Conservation (phyloP, 1,140 invertebrate species). For the Chionoecetes opilio region DNA sequence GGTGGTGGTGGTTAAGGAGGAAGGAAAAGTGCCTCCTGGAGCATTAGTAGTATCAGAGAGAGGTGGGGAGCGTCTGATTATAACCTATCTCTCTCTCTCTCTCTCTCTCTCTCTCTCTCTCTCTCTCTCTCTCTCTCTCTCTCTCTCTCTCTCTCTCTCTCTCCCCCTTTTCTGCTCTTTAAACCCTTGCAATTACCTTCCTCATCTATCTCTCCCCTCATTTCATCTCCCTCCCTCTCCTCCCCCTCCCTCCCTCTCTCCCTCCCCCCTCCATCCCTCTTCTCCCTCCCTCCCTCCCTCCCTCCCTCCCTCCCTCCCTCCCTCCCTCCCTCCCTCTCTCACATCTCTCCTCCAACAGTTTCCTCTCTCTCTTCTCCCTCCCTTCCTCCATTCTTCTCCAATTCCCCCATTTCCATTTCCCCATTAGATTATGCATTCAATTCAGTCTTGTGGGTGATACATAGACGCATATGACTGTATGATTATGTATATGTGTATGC, state of each 20-base stretch:
- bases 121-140: constrained; percentile 45
- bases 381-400: neutral
- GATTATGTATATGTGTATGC: too few species aligned
- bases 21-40: neutral
- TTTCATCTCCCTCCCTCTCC: neutral
- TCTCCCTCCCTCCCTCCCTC: neutral
- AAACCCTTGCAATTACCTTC: neutral
- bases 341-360: neutral
- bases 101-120: constrained; percentile 47
- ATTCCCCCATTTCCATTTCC: neutral
- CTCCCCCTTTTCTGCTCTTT: neutral
- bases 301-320: neutral
- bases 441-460: too few species aligned
- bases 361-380: neutral
- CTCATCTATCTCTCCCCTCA: neutral
- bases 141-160: neutral
- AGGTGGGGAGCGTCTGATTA: neutral
- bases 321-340: neutral
- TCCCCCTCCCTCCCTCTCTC: neutral
- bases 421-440: too few species aligned
- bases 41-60: neutral
- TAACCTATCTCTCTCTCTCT: neutral
- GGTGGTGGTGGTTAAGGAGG: neutral
- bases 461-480: too few species aligned
- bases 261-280: neutral